These are phyloP conservation scores for Drosophila fuyamai DNA, from an alignment of 1,140 invertebrate genomes.

Conservation along the genomic window DNA sequence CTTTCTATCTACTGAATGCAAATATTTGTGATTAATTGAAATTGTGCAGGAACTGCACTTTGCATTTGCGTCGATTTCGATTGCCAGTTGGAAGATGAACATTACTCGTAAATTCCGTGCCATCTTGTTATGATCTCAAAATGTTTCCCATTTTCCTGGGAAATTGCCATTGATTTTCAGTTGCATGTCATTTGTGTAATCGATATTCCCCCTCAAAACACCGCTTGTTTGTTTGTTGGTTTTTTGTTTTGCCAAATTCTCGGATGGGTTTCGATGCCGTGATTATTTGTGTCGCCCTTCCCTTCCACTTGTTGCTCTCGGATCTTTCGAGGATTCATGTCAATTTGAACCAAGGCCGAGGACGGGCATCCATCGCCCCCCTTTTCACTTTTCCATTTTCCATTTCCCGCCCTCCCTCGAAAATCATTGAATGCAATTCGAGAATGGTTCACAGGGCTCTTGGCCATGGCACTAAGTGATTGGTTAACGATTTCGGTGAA, in stretches of 20 bases:
- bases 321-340: conserved; percentile 7
- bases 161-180: conserved; percentile 11
- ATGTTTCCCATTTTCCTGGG: neutral
- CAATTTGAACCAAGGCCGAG: conserved; percentile 48
- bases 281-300: conserved; percentile 1
- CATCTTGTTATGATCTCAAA: conserved; percentile 1
- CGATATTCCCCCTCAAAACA: conserved; percentile 20
- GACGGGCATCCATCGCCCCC: conserved; percentile 17
- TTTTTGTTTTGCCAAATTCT: neutral
- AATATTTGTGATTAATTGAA: conserved; percentile 45
- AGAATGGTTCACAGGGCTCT: conserved; percentile 54
- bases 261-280: conserved; percentile 4
- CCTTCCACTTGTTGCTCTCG: conserved; percentile 33
- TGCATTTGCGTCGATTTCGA: conserved; percentile 27
- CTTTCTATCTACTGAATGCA: conserved; percentile 30
- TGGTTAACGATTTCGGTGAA: conserved; percentile 20
- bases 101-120: neutral
- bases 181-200: conserved; percentile 49
- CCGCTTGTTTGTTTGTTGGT: neutral
- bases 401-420: neutral
- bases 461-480: conserved; percentile 21
- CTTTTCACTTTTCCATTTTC: neutral
- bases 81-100: conserved; percentile 4
- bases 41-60: conserved; percentile 42
- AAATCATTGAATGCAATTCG: conserved; percentile 45